A percentile compares a stretch with the other conserved stretches of the same genome.
phyloP scores from a whole-genome alignment of 2,797 vertebrate species.

The Spondyliosoma cantharus region DNA sequence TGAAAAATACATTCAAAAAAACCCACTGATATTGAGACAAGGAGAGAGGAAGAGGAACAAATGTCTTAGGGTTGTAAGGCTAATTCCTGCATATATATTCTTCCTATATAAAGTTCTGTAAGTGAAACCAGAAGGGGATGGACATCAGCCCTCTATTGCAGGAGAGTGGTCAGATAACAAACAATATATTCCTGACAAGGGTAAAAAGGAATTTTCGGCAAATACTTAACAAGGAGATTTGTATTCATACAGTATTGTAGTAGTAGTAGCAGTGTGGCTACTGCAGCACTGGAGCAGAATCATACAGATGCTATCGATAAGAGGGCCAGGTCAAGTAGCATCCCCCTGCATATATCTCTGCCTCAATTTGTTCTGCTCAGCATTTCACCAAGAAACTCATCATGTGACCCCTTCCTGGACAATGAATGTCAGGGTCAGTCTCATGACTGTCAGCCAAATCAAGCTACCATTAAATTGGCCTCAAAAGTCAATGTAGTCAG shows the following conservation, averaged over 20 bases:
- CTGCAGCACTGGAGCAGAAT: conserved; percentile 17
- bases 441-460: conserved; percentile 59
- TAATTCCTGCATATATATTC: too few species aligned
- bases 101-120: too few species aligned
- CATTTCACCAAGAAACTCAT: conserved; percentile 50
- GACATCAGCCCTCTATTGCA: too few species aligned
- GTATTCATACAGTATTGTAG: not conserved
- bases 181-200: not conserved
- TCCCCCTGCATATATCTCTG: conserved; percentile 25
- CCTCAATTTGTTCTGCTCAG: conserved; percentile 59
- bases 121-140: too few species aligned
- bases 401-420: conserved; percentile 64
- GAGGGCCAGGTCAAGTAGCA: conserved; percentile 27
- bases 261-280: not conserved
- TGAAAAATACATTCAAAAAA: too few species aligned
- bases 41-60: too few species aligned
- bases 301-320: conserved; percentile 12
- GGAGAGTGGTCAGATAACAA: not conserved
- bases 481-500: conserved; percentile 65
- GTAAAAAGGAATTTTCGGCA: not conserved
- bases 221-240: conserved; percentile 5
- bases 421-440: conserved; percentile 75
- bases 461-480: conserved; percentile 70
- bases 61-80: too few species aligned
- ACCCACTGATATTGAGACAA: too few species aligned